Percentiles rank a stretch among this genome's conserved stretches.
These are phyloP conservation scores for Euzophera pinguis DNA, from an alignment of 2,888 invertebrate species.

Conservation along the genomic window DNA sequence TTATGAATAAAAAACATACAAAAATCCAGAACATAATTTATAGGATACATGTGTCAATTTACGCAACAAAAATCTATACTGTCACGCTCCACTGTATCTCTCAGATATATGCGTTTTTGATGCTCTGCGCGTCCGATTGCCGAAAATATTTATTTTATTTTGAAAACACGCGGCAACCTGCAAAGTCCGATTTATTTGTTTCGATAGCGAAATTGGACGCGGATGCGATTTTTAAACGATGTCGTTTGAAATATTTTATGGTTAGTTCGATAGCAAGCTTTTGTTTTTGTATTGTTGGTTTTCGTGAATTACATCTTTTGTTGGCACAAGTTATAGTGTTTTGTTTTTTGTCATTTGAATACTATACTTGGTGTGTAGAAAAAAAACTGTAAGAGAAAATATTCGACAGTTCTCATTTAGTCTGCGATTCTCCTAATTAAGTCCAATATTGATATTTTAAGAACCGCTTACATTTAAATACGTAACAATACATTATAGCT, in stretches of 20 bases:
- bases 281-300: neutral
- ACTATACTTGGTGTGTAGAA: too few species aligned
- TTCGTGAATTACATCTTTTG: neutral
- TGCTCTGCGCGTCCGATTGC: neutral
- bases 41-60: too few species aligned
- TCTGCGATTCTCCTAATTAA: too few species aligned
- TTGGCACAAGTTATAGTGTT: neutral
- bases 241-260: neutral
- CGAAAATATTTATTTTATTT: neutral
- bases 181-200: neutral
- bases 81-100: neutral
- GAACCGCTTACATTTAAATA: too few species aligned
- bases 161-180: neutral
- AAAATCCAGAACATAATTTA: too few species aligned
- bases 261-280: neutral
- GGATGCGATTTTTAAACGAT: constrained; percentile 1
- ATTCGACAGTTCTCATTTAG: too few species aligned
- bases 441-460: too few species aligned
- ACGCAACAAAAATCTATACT: neutral
- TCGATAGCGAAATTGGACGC: neutral
- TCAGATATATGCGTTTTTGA: constrained; percentile 3
- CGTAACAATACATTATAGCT: too few species aligned
- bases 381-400: too few species aligned
- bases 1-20: too few species aligned
- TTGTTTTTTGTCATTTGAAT: too few species aligned